These are phyloP conservation scores for Maniola jurtina DNA, from an alignment of 1,140 invertebrate species.

Conservation along the genomic window DNA sequence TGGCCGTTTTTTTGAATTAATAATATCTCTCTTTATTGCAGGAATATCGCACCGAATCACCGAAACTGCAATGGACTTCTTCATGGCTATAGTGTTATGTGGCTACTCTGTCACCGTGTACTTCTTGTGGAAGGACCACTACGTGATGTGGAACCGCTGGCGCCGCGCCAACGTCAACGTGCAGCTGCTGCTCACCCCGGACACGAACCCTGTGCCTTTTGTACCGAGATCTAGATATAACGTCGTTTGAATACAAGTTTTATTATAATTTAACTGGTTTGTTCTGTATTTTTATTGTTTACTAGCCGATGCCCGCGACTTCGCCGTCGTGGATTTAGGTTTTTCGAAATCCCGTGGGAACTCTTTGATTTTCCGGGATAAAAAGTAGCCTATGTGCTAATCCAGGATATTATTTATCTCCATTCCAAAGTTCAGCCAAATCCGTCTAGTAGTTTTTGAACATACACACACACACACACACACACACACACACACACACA, in stretches of 20 bases:
- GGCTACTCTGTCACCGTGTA: slow-evolving; percentile 72
- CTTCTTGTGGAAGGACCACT: slow-evolving; percentile 75
- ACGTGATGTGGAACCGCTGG: slow-evolving; percentile 75
- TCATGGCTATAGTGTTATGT: slow-evolving; percentile 72
- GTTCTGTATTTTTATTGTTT: neutral
- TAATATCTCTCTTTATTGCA: slow-evolving; percentile 39
- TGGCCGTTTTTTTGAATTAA: neutral
- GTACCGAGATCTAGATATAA: slow-evolving; percentile 65
- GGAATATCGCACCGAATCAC: slow-evolving; percentile 70
- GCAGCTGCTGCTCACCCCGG: slow-evolving; percentile 58
- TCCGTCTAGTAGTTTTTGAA: too few relatives aligned
- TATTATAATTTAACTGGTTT: slow-evolving; percentile 4
- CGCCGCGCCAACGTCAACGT: slow-evolving; percentile 71
- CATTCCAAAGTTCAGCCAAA: too few relatives aligned
- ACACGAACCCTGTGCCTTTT: slow-evolving; percentile 66
- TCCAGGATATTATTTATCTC: too few relatives aligned
- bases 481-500: too few relatives aligned
- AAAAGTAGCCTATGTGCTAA: too few relatives aligned
- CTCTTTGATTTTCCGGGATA: too few relatives aligned
- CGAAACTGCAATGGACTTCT: slow-evolving; percentile 72
- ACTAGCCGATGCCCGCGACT: too few relatives aligned
- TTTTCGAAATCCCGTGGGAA: too few relatives aligned
- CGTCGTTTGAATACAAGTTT: slow-evolving; percentile 49
- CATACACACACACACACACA: too few relatives aligned
- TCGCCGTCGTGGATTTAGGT: too few relatives aligned